phyloP scores from a whole-genome alignment of 2,797 vertebrate species.

The Gouania willdenowi region DNA sequence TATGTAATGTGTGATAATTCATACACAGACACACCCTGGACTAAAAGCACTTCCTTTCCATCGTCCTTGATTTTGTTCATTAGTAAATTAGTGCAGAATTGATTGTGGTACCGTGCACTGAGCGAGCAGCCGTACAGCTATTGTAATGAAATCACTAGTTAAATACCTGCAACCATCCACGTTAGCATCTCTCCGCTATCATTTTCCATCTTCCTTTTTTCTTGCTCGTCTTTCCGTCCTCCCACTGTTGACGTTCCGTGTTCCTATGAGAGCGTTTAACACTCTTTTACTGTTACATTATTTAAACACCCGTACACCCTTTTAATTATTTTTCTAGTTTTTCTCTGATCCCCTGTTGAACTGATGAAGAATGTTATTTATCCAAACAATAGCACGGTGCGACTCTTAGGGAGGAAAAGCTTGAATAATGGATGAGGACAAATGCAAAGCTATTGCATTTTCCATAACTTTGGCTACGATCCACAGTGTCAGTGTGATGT shows the following conservation, averaged over 20 bases:
- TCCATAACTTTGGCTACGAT: constrained; percentile 56
- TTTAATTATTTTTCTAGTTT: constrained; percentile 62
- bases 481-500: constrained; percentile 33
- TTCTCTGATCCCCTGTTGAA: constrained; percentile 49
- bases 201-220: constrained; percentile 3
- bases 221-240: constrained; percentile 3
- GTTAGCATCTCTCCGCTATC: constrained; percentile 17
- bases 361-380: constrained; percentile 77
- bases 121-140: constrained; percentile 27
- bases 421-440: constrained; percentile 78
- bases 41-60: too few species aligned
- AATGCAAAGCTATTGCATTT: constrained; percentile 68
- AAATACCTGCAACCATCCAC: constrained; percentile 55
- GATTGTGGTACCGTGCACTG: constrained; percentile 1
- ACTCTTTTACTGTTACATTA: constrained; percentile 59
- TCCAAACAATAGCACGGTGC: constrained; percentile 68
- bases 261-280: constrained; percentile 60
- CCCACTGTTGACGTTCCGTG: constrained; percentile 53
- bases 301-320: constrained; percentile 63
- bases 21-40: too few species aligned
- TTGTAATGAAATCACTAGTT: constrained; percentile 42
- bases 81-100: background rate
- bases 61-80: background rate
- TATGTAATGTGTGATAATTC: too few species aligned
- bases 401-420: constrained; percentile 46